Conservation (phyloP, 2,113 vertebrate species). For the Centrocercus urophasianus region DNA sequence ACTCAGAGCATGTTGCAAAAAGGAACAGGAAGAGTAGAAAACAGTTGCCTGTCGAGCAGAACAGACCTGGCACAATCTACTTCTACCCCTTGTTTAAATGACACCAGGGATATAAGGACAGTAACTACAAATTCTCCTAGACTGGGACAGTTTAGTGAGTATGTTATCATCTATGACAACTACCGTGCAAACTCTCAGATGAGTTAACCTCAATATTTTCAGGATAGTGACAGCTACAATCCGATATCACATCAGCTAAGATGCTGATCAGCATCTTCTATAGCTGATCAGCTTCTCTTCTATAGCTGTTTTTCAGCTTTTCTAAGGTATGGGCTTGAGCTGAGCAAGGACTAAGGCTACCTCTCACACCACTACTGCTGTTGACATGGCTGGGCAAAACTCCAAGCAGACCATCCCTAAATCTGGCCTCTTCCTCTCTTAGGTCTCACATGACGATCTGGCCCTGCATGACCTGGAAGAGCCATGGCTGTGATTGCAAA, state of each 20-base stretch:
- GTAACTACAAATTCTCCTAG: neutral
- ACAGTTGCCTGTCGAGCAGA: neutral
- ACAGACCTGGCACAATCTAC: neutral
- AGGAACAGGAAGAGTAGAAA: neutral
- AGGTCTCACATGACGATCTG: neutral
- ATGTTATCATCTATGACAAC: neutral
- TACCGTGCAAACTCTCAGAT: neutral
- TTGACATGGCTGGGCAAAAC: neutral
- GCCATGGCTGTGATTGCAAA: neutral
- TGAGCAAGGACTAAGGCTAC: neutral
- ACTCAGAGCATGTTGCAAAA: neutral
- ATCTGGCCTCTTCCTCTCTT: neutral
- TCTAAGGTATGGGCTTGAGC: neutral
- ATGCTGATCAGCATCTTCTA: neutral
- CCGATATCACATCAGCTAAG: neutral
- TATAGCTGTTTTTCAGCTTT: neutral
- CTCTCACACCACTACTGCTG: neutral
- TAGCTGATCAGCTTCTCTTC: neutral
- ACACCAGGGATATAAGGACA: neutral
- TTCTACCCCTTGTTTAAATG: neutral
- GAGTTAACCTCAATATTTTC: neutral
- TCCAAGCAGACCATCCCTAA: neutral
- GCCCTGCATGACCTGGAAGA: accelerated
- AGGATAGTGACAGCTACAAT: neutral
- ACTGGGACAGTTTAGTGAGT: neutral